Base-by-base conservation (phyloP, 1,140 invertebrate genomes). In the Trichonephila inaurata region DNA sequence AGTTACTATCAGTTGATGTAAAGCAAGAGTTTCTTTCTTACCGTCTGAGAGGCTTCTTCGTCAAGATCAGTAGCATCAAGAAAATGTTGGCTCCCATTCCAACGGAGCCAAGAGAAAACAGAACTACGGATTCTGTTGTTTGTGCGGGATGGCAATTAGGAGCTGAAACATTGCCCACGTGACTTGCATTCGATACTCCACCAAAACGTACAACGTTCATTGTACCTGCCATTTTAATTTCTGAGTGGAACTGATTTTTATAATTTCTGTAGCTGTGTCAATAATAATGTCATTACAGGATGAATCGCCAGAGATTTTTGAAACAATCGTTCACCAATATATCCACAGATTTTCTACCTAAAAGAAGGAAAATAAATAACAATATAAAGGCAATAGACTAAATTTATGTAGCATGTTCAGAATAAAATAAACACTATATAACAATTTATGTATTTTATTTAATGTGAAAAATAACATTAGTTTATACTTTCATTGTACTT, bases 21-120 rank as follows among this genome's bases (percentile, higher is more conserved):
- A 51, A 51, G 10, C 10, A 51, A 51, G 3, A 51, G 51, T 51
- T 0, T 5, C 5, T 51, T 51, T 51, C 77, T 64, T 90, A 95
- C 95, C 95, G 95, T 94, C 95, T 95, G 12, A 95, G 94, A 66
- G 94, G 93, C 40, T 95, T 95, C 69, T 95, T 95, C n/a, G 95
- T 94, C 18, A 96, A 83, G 21, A 96, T 98, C 18, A 98, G 96
- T 2, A 97, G 96, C 97, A 98, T 98, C 12, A 98, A 96, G 14
- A 97, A 96, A 60, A 98, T 96, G 95, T 98, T 98, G 8, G 98
- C 97, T 0, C 97, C 97, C 96, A 98, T 98, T 82, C 98, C 98
- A 28, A 98, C 96, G 0, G 97, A 96, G 0, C 97, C 97, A 7
- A 98, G 96, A 40, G 97, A 97, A 94, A 98, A 97, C 93, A 98